Percentiles rank a stretch among this genome's conserved stretches.
phyloP scores from a whole-genome alignment of 2,797 vertebrate genomes.

The Brachyalestes nurse region DNA sequence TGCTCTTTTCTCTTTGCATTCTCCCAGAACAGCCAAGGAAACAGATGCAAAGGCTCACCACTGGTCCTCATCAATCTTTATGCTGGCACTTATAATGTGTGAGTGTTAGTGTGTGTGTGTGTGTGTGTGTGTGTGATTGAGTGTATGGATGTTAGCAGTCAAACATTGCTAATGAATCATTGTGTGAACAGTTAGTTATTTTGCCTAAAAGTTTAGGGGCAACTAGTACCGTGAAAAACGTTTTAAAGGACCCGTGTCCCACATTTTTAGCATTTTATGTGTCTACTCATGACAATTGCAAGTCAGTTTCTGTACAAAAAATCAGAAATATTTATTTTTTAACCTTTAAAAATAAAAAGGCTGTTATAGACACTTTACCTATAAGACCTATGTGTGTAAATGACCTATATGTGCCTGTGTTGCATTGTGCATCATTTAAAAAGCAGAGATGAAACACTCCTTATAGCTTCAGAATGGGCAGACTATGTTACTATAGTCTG shows the following conservation, averaged over 20 bases:
- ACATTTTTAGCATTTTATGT: background rate
- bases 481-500: background rate
- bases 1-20: slow-evolving; percentile 57
- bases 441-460: background rate
- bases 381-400: too few relatives aligned
- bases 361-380: background rate
- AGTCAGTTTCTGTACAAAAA: too few relatives aligned
- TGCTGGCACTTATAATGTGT: slow-evolving; percentile 34
- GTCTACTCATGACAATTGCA: background rate
- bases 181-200: slow-evolving; percentile 24
- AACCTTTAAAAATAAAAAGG: background rate
- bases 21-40: slow-evolving; percentile 68
- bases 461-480: background rate
- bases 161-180: slow-evolving; percentile 32
- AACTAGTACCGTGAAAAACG: background rate
- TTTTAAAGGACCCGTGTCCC: background rate
- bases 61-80: slow-evolving; percentile 49
- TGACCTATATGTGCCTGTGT: too few relatives aligned
- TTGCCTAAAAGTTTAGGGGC: background rate
- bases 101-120: slow-evolving; percentile 14
- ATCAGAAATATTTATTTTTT: background rate
- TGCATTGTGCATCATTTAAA: too few relatives aligned
- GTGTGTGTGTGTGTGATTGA: slow-evolving; percentile 4
- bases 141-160: slow-evolving; percentile 11
- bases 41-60: slow-evolving; percentile 77